Evolutionary conservation across 2,113 vertebrate genomes (phyloP).

Genomic region (Otocyon megalotis): DNA sequence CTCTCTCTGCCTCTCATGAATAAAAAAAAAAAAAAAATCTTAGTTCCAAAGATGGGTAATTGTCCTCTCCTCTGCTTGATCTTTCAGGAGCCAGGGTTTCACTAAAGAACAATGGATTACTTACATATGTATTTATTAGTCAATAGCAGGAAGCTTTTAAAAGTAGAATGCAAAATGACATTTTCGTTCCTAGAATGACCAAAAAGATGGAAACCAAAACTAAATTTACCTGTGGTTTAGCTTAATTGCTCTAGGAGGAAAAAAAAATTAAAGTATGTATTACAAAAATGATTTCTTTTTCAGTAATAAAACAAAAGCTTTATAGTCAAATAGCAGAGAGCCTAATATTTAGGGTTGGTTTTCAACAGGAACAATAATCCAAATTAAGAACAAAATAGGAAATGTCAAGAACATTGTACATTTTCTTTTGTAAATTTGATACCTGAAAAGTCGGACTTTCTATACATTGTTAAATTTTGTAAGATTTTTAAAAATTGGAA

Average conservation of each 20-base stretch:
- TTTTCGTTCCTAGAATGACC: conserved; percentile 24
- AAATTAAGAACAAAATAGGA: conserved; percentile 24
- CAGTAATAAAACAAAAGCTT: not conserved
- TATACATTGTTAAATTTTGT: not conserved
- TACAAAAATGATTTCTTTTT: not conserved
- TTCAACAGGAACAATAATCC: not conserved
- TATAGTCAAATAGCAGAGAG: not conserved
- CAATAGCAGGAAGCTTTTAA: not conserved
- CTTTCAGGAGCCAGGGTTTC: not conserved
- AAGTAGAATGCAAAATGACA: not conserved
- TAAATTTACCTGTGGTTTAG: not conserved
- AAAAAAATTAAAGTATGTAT: not conserved
- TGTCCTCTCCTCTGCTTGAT: not conserved
- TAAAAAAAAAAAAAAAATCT: too few species aligned
- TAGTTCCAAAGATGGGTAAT: not conserved
- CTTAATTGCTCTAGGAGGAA: not conserved
- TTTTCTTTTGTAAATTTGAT: conserved; percentile 1
- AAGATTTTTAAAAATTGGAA: not conserved
- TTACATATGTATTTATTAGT: not conserved
- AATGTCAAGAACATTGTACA: not conserved
- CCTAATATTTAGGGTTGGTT: not conserved
- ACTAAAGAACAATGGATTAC: not conserved
- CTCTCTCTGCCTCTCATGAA: too few species aligned
- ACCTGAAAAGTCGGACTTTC: not conserved
- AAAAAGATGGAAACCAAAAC: not conserved